Base-by-base conservation (phyloP, 2,888 invertebrate genomes). In the Sinohyriopsis cumingii region DNA sequence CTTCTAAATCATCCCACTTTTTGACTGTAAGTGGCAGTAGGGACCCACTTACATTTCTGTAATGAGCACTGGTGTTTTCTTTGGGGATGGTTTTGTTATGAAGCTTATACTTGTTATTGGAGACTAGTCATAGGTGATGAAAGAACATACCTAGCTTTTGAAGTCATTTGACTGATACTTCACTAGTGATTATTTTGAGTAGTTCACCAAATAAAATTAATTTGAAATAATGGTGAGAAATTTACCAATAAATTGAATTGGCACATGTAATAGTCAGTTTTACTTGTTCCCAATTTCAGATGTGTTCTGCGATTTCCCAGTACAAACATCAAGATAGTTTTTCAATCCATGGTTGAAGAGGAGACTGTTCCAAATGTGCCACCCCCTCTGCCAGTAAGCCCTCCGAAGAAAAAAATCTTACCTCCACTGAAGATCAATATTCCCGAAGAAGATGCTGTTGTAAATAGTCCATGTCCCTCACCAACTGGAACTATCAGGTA, bases 231-330 rank as follows among this genome's bases (percentile, higher is more conserved):
- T 22, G 3, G 0, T 60, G 60, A 60, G 7, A 60, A 28, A n/a
- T 28, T 24, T 60, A 28, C 33, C 25, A 20, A 22, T 33, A 25
- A 28, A 20, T 60, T 20, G 19, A 9, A 60, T 9, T 60, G 25
- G 22, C 25, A 19, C 12, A 59, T 59, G 15, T 22, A 59, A 59
- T 59, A 63, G 67, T 67, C 12, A 22, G 4, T 59, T 22, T 22
- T 59, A 59, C 22, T 65, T 20, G 22, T 68, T 70, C 65, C 62
- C 55, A 59, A 19, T 83, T 84, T 22, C 93, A 98, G 97, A 91
- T 98, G 98, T 92, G 95, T 95, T 80, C 94, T 98, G 87, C 94
- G 98, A 85, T 98, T 98, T 92, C 98, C 98, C 74, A 98, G 97
- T 90, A 98, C 98, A 89, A 97, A 95, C 91, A 98, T 98, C 90